These are phyloP conservation scores for Lipophrys pholis DNA, from an alignment of 2,113 vertebrate species.

Conservation along the genomic window DNA sequence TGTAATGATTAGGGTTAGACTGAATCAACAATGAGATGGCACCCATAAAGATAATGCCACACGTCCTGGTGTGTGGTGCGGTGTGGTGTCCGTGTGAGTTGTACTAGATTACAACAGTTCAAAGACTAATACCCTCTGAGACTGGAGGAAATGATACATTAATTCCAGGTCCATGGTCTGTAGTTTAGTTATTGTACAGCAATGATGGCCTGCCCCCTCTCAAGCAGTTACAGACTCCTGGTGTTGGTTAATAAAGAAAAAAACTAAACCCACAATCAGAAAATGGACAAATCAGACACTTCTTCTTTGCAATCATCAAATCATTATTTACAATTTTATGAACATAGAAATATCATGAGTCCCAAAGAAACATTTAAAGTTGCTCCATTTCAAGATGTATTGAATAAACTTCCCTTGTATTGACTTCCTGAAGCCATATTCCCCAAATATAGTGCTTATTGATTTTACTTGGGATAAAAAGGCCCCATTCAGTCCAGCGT, in stretches of 20 bases:
- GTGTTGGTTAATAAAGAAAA: slow-evolving; percentile 39
- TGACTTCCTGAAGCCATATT: slow-evolving; percentile 20
- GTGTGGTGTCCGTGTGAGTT: neutral
- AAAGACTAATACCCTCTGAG: slow-evolving; percentile 36
- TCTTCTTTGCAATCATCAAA: slow-evolving; percentile 1
- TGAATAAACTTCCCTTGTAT: slow-evolving; percentile 16
- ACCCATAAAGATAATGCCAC: neutral
- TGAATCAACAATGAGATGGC: neutral
- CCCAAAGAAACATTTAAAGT: slow-evolving; percentile 5
- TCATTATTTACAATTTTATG: slow-evolving; percentile 7
- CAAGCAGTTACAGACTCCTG: slow-evolving; percentile 17
- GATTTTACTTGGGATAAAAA: slow-evolving; percentile 16
- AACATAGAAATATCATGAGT: neutral
- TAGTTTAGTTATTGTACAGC: slow-evolving; percentile 46
- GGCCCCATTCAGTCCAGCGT: slow-evolving; percentile 15
- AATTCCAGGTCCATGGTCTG: slow-evolving; percentile 36
- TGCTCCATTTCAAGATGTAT: slow-evolving; percentile 10
- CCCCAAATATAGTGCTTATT: slow-evolving; percentile 27
- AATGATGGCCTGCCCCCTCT: slow-evolving; percentile 32
- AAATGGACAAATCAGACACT: slow-evolving; percentile 7
- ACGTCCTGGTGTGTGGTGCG: neutral
- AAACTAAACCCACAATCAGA: neutral
- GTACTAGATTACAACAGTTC: slow-evolving; percentile 45
- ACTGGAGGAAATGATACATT: slow-evolving; percentile 45
- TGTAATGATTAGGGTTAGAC: neutral